Percentiles rank a stretch among this genome's conserved stretches.
phyloP scores from a whole-genome alignment of 2,888 invertebrate species.

The Vannuccia rotundouncinata region DNA sequence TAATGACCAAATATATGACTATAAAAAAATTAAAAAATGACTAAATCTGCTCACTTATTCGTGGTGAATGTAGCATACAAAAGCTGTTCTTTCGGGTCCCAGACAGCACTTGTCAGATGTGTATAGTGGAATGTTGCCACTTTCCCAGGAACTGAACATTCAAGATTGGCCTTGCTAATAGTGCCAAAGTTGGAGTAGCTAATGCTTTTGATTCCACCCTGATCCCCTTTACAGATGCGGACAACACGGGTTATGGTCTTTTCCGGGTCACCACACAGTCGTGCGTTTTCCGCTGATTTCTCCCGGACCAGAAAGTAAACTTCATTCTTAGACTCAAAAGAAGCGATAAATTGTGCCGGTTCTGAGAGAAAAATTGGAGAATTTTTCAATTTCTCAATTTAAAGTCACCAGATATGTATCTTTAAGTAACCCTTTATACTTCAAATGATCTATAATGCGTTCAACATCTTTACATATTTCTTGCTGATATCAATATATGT shows the following conservation, averaged over 20 bases:
- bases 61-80: constrained; percentile 5
- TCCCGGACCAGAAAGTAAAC: background rate
- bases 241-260: background rate
- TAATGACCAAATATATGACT: no score
- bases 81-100: background rate
- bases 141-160: background rate
- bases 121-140: background rate
- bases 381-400: no score
- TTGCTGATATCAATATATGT: no score
- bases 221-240: constrained; percentile 9
- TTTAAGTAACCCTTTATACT: no score
- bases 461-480: no score
- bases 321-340: background rate
- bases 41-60: background rate
- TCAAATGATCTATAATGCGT: no score
- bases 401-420: background rate
- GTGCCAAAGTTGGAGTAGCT: background rate
- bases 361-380: background rate
- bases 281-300: background rate
- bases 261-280: background rate
- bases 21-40: background rate
- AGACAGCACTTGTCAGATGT: background rate
- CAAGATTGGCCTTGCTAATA: background rate
- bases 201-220: background rate
- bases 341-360: background rate